Conservation (phyloP, 2,888 invertebrate species). For the Meteorus cinctellus region DNA sequence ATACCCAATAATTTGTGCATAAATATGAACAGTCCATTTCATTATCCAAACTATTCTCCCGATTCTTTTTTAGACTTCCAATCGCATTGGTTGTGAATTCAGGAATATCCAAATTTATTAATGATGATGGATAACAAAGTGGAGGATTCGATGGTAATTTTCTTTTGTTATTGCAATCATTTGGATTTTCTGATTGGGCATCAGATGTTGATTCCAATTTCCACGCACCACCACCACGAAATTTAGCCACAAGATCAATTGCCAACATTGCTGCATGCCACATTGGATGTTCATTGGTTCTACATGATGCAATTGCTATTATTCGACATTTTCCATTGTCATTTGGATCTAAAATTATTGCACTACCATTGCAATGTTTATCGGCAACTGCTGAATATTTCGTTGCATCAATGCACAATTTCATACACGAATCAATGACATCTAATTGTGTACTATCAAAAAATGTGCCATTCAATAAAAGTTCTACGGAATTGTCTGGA, state of each 20-base stretch:
- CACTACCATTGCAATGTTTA: slow-evolving; percentile 72
- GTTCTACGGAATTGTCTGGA: slow-evolving; percentile 84
- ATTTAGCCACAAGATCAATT: slow-evolving; percentile 88
- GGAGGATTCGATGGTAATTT: slow-evolving; percentile 57
- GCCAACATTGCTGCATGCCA: slow-evolving; percentile 91
- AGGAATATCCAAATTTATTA: slow-evolving; percentile 55
- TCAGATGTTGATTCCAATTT: slow-evolving; percentile 47
- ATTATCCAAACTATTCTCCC: slow-evolving; percentile 46
- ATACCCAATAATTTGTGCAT: slow-evolving; percentile 91
- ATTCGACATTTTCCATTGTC: slow-evolving; percentile 74
- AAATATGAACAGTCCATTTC: slow-evolving; percentile 81
- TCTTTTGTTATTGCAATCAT: slow-evolving; percentile 43
- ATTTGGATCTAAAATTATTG: slow-evolving; percentile 85
- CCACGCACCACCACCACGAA: slow-evolving; percentile 88
- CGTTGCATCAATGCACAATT: slow-evolving; percentile 76
- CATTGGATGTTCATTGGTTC: slow-evolving; percentile 79
- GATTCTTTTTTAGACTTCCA: background rate
- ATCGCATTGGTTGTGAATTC: slow-evolving; percentile 4
- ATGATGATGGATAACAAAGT: slow-evolving; percentile 59
- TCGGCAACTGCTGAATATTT: slow-evolving; percentile 57
- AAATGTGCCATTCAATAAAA: slow-evolving; percentile 77
- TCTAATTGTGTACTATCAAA: slow-evolving; percentile 77
- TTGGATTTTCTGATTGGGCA: background rate
- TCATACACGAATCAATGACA: slow-evolving; percentile 78
- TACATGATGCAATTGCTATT: slow-evolving; percentile 81